Evolutionary conservation across 2,797 vertebrate species (phyloP), one percentile per base, ranked within the genome.

Genomic region (Monodelphis domestica): DNA sequence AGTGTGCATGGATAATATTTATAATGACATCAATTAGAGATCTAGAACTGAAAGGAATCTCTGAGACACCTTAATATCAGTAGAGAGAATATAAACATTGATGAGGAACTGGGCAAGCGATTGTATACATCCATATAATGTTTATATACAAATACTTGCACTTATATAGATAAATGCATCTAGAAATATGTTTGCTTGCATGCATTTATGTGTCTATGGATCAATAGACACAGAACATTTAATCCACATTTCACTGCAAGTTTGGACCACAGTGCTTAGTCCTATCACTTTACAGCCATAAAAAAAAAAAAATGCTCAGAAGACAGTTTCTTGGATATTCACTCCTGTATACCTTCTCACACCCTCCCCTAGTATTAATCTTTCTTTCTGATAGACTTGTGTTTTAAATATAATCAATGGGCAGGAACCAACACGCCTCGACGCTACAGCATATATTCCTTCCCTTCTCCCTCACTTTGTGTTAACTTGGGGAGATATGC

Each of bases 401-500:
- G 90, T 92, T 95, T 54, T 94, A 91, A 89, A 93, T 54, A 87
- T 38, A 88, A 53, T 95, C 92, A 59, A 28, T 17, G 26, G 38
- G 45, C 17, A 95, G 33, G 78, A 91, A 91, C 30, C 29, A 96
- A 92, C 30, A 6, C 53, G 24, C 59, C 88, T 87, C 89, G 24
- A 94, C 29, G 91, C 5, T 95, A 92, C 50, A 92, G 51, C 90
- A 87, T 50, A 0, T 21, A 14, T 70, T 70, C 94, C 91, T 51
- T 95, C 89, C 57, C 88, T 96, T 92, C 12, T 0, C 87, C 87
- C 30, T 96, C 21, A n/a, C 30, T 93, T 96, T 92, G 87, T 45
- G 57, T 90, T 94, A 93, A 93, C 14, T 52, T 92, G 89, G 28
- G 21, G 29, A 14, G 78, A 95, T 87, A 24, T 51, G 95, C 90